Percentiles rank a stretch among this genome's conserved stretches.
Conservation (phyloP, 2,888 invertebrate genomes). For the Dioctria linearis region DNA sequence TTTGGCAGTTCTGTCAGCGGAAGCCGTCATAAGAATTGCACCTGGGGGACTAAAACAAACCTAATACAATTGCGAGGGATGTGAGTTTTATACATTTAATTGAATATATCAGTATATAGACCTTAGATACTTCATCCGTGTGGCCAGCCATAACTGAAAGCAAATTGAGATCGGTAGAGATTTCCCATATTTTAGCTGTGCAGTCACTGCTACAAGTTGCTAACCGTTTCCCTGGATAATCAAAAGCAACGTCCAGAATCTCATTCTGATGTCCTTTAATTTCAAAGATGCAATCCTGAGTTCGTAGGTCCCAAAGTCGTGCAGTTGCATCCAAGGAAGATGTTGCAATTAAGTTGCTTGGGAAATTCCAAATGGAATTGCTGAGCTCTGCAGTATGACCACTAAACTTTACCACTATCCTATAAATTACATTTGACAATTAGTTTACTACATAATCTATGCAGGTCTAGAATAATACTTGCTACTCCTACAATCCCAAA, state of each 20-base stretch:
- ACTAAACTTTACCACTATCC: conserved; percentile 74
- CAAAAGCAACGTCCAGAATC: conserved; percentile 84
- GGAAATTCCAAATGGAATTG: conserved; percentile 80
- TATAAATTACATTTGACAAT: conserved; percentile 62
- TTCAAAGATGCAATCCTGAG: conserved; percentile 73
- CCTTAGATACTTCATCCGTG: conserved; percentile 80
- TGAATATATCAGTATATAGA: conserved; percentile 57
- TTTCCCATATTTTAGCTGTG: conserved; percentile 81
- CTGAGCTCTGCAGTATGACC: conserved; percentile 81
- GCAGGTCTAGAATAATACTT: conserved; percentile 69
- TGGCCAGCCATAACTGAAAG: conserved; percentile 78
- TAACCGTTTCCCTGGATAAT: conserved; percentile 80
- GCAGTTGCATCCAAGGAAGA: conserved; percentile 81
- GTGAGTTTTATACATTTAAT: background rate
- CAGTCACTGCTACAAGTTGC: conserved; percentile 84
- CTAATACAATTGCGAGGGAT: conserved; percentile 66
- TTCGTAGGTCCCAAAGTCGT: conserved; percentile 80
- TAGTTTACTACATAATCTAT: background rate
- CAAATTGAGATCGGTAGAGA: conserved; percentile 74
- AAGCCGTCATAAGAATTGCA: conserved; percentile 81
- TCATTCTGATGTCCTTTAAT: conserved; percentile 78
- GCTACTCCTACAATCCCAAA: conserved; percentile 82
- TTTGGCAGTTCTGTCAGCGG: conserved; percentile 82
- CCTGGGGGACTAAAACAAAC: conserved; percentile 88
- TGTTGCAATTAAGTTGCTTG: conserved; percentile 78